Conservation (phyloP, 2,888 invertebrate species). For the Lithophane socia region DNA sequence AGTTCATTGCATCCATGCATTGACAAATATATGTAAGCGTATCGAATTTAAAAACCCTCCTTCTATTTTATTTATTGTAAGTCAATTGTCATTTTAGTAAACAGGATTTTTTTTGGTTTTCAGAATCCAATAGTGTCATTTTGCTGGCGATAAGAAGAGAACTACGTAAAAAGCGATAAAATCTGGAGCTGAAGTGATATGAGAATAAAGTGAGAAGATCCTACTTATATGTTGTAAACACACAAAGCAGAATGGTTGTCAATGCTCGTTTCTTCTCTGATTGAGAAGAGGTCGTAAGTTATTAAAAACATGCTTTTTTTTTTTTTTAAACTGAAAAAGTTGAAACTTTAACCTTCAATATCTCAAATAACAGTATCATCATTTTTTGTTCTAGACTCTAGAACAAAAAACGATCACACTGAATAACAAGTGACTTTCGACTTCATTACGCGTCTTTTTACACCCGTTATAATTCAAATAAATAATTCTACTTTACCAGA, state of each 20-base stretch:
- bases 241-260: background rate
- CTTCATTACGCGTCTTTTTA: too few relatives aligned
- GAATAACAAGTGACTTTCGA: too few relatives aligned
- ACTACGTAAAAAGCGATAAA: background rate
- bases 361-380: too few relatives aligned
- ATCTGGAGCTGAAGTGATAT: background rate
- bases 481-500: too few relatives aligned
- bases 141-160: background rate
- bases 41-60: background rate
- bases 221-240: background rate
- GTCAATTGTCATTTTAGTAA: background rate
- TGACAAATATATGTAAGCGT: background rate
- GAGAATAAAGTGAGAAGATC: background rate
- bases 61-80: background rate
- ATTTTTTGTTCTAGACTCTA: too few relatives aligned
- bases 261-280: background rate
- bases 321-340: too few relatives aligned
- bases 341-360: too few relatives aligned
- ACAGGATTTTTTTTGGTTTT: background rate
- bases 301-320: too few relatives aligned
- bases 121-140: background rate
- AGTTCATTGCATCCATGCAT: too few relatives aligned
- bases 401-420: too few relatives aligned
- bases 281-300: background rate
- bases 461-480: too few relatives aligned